Conservation (phyloP, 2,888 invertebrate genomes). For the Vannuccia rotundouncinata region DNA sequence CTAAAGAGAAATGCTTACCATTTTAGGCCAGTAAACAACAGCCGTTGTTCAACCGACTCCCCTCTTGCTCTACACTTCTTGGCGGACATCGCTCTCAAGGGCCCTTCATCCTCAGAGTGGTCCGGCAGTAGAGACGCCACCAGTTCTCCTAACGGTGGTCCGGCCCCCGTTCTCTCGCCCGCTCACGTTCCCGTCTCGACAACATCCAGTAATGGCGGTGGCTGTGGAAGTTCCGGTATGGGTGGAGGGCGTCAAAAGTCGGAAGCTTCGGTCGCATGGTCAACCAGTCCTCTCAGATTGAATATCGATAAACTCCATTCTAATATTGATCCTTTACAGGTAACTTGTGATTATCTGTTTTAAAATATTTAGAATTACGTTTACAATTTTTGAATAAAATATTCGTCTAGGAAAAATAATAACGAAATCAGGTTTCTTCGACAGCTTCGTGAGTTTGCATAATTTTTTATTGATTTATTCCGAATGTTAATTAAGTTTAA, state of each 20-base stretch:
- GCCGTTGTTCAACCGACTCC: conserved; percentile 1
- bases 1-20: no score
- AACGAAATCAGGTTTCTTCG: no score
- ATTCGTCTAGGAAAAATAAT: no score
- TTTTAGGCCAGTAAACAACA: neutral
- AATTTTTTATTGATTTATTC: no score
- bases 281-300: neutral
- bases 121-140: neutral
- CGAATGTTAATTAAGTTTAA: no score
- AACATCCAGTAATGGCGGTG: neutral
- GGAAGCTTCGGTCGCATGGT: neutral
- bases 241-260: neutral
- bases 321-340: neutral
- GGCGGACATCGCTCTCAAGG: conserved; percentile 29
- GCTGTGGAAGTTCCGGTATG: neutral
- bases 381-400: no score
- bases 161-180: neutral
- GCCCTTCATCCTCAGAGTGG: neutral
- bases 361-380: no score
- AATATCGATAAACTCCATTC: neutral
- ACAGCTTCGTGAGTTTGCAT: no score
- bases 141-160: neutral
- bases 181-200: neutral
- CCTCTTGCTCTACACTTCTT: neutral
- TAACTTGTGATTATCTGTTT: no score